A percentile compares a stretch with the other conserved stretches of the same genome.
phyloP scores from a whole-genome alignment of 2,888 invertebrate species.

The Flexamia atlantica region DNA sequence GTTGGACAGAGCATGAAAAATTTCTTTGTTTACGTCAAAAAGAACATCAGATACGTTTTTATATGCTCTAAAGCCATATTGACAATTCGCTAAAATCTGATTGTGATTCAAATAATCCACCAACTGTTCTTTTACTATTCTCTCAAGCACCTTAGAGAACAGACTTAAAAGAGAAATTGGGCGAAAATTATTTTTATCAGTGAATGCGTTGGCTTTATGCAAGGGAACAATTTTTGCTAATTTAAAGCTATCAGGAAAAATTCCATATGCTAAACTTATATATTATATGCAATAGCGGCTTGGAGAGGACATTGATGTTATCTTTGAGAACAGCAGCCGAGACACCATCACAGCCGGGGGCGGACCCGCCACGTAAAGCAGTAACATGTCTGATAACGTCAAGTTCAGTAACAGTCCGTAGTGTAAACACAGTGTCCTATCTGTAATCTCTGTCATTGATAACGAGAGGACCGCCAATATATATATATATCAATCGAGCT shows the following conservation, averaged over 20 bases:
- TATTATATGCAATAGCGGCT: slow-evolving; percentile 62
- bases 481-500: slow-evolving; percentile 54
- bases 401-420: slow-evolving; percentile 42
- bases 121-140: slow-evolving; percentile 42
- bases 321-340: slow-evolving; percentile 51
- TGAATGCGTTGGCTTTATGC: slow-evolving; percentile 54
- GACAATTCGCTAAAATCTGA: too few relatives aligned
- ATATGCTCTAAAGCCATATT: slow-evolving; percentile 2
- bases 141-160: slow-evolving; percentile 62
- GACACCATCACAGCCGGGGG: slow-evolving; percentile 61
- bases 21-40: too few relatives aligned
- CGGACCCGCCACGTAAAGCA: slow-evolving; percentile 49
- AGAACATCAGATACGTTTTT: too few relatives aligned
- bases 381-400: slow-evolving; percentile 41
- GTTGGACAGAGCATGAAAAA: too few relatives aligned
- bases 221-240: slow-evolving; percentile 61
- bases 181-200: slow-evolving; percentile 59
- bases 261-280: slow-evolving; percentile 55
- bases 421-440: not conserved
- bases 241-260: slow-evolving; percentile 63
- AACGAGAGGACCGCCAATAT: slow-evolving; percentile 3
- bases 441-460: slow-evolving; percentile 33
- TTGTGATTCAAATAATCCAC: not conserved
- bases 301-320: slow-evolving; percentile 26
- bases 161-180: slow-evolving; percentile 60